A percentile compares a stretch with the other conserved stretches of the same genome.
phyloP scores from a whole-genome alignment of 1,140 invertebrate species.

The Magallana ariakensis region DNA sequence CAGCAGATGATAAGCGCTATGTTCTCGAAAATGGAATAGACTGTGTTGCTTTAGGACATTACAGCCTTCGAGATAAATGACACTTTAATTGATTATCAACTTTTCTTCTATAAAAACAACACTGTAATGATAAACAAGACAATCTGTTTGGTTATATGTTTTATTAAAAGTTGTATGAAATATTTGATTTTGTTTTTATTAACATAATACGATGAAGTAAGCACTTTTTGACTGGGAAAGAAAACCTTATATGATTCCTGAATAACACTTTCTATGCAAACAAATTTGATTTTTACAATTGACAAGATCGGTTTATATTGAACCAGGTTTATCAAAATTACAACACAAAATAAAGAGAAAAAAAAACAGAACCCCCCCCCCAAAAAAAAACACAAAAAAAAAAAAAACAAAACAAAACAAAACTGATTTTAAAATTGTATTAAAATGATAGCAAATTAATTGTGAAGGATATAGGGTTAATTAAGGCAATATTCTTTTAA shows the following conservation, averaged over 20 bases:
- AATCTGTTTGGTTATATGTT: not conserved
- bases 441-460: not conserved
- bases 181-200: not conserved
- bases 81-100: not conserved
- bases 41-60: constrained; percentile 45
- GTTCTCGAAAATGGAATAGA: constrained; percentile 39
- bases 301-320: not conserved
- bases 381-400: not conserved
- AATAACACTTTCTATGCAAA: not conserved
- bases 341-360: not conserved
- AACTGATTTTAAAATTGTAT: not conserved
- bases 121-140: not conserved
- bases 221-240: not conserved
- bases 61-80: not conserved
- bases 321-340: not conserved
- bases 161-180: not conserved
- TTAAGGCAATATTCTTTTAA: not conserved
- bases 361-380: no score
- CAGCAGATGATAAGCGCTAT: constrained; percentile 50
- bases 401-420: not conserved
- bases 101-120: not conserved
- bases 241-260: not conserved
- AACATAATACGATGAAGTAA: not conserved
- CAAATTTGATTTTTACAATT: not conserved
- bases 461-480: not conserved